phyloP scores from a whole-genome alignment of 2,797 vertebrate genomes.

The Nothura maculosa region DNA sequence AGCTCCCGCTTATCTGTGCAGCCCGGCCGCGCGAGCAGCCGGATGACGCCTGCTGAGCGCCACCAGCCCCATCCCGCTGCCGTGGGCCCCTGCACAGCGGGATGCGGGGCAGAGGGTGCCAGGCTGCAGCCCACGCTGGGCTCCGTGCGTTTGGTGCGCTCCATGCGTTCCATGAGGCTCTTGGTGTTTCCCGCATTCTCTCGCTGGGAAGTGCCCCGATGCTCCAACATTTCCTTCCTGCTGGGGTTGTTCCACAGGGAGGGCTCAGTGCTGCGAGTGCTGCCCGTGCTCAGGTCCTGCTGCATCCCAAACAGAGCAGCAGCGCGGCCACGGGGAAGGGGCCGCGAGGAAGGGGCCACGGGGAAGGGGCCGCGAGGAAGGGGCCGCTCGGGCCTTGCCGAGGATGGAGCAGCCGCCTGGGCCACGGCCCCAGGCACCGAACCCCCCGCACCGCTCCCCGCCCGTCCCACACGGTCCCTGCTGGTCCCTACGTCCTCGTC shows the following conservation, averaged over 20 bases:
- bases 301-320: not conserved
- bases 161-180: fast-evolving
- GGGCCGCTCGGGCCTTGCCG: too few species aligned
- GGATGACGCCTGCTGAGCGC: too few species aligned
- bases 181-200: not conserved
- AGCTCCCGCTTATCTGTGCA: too few species aligned
- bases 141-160: fast-evolving
- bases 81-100: fast-evolving
- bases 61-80: not conserved
- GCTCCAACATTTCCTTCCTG: not conserved
- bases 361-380: not conserved
- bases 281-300: not conserved
- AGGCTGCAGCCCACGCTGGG: not conserved
- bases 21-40: too few species aligned
- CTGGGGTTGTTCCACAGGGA: not conserved
- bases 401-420: not conserved
- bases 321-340: not conserved
- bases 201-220: constrained; percentile 1
- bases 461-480: not conserved
- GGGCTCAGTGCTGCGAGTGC: not conserved
- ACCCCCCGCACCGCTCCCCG: not conserved
- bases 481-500: not conserved
- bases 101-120: fast-evolving
- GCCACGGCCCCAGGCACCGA: not conserved
- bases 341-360: not conserved